These are phyloP conservation scores for Camponotus fellah DNA, from an alignment of 2,888 invertebrate species.

Conservation along the genomic window DNA sequence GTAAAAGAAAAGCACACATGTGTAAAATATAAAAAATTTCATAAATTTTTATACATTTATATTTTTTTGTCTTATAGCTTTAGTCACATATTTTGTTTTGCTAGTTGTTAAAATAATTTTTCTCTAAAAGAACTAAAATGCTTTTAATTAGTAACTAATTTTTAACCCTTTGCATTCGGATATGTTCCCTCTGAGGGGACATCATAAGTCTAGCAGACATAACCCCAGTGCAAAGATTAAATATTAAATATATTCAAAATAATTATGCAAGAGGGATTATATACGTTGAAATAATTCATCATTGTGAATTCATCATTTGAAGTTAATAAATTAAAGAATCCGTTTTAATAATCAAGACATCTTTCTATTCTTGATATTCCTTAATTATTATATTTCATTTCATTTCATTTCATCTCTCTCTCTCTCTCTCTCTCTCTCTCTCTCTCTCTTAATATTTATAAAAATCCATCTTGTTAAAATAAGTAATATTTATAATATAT, in stretches of 20 bases:
- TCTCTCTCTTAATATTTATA: not conserved
- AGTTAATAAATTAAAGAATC: conserved; percentile 9
- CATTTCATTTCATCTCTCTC: too few species aligned
- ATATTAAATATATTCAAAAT: not conserved
- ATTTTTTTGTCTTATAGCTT: not conserved
- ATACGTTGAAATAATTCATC: not conserved
- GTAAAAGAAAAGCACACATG: not conserved
- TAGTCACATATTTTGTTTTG: not conserved
- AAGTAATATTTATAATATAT: not conserved
- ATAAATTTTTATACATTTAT: conserved; percentile 31
- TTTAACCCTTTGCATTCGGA: not conserved
- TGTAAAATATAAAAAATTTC: conserved; percentile 12
- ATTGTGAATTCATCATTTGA: not conserved
- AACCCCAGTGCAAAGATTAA: too few species aligned
- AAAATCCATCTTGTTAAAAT: not conserved
- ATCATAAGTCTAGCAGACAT: too few species aligned
- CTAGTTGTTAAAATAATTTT: not conserved
- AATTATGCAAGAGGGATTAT: not conserved
- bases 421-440: too few species aligned
- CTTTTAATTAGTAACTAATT: not conserved
- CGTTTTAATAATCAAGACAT: not conserved
- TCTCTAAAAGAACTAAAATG: not conserved
- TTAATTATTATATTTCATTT: not conserved
- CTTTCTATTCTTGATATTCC: not conserved
- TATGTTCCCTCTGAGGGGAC: too few species aligned